phyloP scores from a whole-genome alignment of 2,888 invertebrate genomes.

The Trachelus stipa region DNA sequence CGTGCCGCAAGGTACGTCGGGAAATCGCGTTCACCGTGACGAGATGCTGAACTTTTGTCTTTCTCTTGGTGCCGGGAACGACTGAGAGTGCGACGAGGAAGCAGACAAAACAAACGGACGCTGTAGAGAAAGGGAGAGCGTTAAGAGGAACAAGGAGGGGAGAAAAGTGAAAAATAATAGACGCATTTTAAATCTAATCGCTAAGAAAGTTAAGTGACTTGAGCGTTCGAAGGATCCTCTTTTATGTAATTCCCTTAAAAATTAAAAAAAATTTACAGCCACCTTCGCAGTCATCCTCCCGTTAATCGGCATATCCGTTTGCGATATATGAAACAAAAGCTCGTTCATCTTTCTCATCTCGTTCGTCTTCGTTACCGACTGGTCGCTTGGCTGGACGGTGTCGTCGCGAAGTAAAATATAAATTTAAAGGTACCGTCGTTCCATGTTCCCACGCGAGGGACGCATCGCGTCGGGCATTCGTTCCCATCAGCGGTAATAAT shows the following conservation, averaged over 20 bases:
- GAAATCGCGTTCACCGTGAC: constrained; percentile 39
- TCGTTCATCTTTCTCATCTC: too few relatives aligned
- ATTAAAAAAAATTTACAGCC: neutral
- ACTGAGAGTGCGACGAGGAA: neutral
- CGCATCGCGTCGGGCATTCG: neutral
- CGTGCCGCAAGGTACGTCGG: constrained; percentile 37
- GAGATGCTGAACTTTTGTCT: constrained; percentile 37
- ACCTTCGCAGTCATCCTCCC: neutral
- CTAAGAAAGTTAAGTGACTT: constrained; percentile 37
- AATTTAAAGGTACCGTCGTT: neutral
- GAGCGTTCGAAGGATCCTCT: constrained; percentile 28
- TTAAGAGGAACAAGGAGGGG: constrained; percentile 20
- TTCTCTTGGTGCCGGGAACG: neutral
- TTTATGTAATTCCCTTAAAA: constrained; percentile 31
- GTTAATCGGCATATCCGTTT: neutral
- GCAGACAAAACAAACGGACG: neutral
- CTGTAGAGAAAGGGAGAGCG: constrained; percentile 7
- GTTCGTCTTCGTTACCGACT: neutral
- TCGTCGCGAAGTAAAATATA: neutral
- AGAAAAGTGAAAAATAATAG: constrained; percentile 23
- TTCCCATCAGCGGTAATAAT: constrained; percentile 27
- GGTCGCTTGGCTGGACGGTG: neutral
- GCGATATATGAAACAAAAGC: neutral
- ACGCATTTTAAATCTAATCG: neutral
- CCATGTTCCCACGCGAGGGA: neutral